A percentile compares a stretch with the other conserved stretches of the same genome.
These are phyloP conservation scores for Nomada goodeniana DNA, from an alignment of 2,888 invertebrate species.

Conservation along the genomic window DNA sequence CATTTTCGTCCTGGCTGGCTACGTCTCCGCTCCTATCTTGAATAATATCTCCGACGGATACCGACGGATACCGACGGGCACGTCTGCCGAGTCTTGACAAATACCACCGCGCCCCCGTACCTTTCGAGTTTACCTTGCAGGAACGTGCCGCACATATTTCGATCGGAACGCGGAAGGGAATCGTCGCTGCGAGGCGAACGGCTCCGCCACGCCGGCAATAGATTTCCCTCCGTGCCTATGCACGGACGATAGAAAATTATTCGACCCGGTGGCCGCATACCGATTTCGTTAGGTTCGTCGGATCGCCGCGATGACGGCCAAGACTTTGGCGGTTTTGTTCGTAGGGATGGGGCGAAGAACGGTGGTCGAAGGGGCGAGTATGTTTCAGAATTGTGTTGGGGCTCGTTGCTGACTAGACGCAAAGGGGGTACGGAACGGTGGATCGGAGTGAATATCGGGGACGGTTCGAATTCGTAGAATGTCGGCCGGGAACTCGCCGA, in stretches of 20 bases:
- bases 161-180: slow-evolving; percentile 60
- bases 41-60: slow-evolving; percentile 74
- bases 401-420: background rate
- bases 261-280: slow-evolving; percentile 39
- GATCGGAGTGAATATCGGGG: too few relatives aligned
- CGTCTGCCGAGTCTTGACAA: slow-evolving; percentile 72
- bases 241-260: slow-evolving; percentile 52
- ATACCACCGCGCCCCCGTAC: slow-evolving; percentile 67
- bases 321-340: background rate
- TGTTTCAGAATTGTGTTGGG: background rate
- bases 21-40: slow-evolving; percentile 65
- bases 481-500: too few relatives aligned
- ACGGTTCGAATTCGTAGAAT: background rate
- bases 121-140: slow-evolving; percentile 70
- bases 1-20: slow-evolving; percentile 67
- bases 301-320: background rate
- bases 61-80: slow-evolving; percentile 63
- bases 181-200: slow-evolving; percentile 41
- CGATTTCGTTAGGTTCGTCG: slow-evolving; percentile 48
- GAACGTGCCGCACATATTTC: slow-evolving; percentile 70
- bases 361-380: too few relatives aligned
- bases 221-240: slow-evolving; percentile 28
- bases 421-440: too few relatives aligned
- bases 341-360: background rate
- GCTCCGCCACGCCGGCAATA: slow-evolving; percentile 32